phyloP scores from a whole-genome alignment of 2,888 invertebrate species.

The Drosophila paracracens region DNA sequence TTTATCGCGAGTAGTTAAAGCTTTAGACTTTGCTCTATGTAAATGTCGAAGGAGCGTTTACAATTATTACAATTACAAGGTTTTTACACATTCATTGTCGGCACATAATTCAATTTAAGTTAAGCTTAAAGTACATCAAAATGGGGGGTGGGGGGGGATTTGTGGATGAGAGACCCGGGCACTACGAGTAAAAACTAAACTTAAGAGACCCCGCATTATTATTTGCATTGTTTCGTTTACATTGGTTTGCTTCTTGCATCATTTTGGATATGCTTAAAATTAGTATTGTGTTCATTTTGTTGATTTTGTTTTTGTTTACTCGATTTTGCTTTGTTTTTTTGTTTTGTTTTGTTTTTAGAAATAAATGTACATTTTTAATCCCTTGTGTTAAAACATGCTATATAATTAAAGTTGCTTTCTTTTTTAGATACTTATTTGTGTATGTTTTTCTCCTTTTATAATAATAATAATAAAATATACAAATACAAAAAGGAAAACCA shows the following conservation, averaged over 20 bases:
- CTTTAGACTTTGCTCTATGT: conserved; percentile 59
- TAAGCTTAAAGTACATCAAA: conserved; percentile 40
- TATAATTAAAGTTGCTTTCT: conserved; percentile 33
- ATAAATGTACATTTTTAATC: conserved; percentile 78
- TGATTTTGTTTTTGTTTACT: conserved; percentile 16
- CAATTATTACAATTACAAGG: conserved; percentile 51
- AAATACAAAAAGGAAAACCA: conserved; percentile 15
- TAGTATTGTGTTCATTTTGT: conserved; percentile 28
- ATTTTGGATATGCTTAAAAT: conserved; percentile 47
- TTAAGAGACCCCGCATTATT: conserved; percentile 49
- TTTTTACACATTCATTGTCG: conserved; percentile 52
- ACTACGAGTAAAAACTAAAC: conserved; percentile 29
- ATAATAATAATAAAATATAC: conserved; percentile 21
- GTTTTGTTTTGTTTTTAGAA: conserved; percentile 40
- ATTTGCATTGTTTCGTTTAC: conserved; percentile 62
- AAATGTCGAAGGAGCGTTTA: conserved; percentile 43
- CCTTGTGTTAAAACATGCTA: conserved; percentile 77
- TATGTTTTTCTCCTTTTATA: conserved; percentile 1
- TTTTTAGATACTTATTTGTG: conserved; percentile 9
- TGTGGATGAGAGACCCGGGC: conserved; percentile 23
- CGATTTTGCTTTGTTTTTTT: conserved; percentile 4
- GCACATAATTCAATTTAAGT: conserved; percentile 24
- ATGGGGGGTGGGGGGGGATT: not conserved
- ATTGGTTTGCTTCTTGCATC: conserved; percentile 41
- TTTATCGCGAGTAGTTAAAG: conserved; percentile 55